A percentile compares a stretch with the other conserved stretches of the same genome.
phyloP scores from a whole-genome alignment of 64 coral and sea anemone genomes.

The Montipora foliosa region DNA sequence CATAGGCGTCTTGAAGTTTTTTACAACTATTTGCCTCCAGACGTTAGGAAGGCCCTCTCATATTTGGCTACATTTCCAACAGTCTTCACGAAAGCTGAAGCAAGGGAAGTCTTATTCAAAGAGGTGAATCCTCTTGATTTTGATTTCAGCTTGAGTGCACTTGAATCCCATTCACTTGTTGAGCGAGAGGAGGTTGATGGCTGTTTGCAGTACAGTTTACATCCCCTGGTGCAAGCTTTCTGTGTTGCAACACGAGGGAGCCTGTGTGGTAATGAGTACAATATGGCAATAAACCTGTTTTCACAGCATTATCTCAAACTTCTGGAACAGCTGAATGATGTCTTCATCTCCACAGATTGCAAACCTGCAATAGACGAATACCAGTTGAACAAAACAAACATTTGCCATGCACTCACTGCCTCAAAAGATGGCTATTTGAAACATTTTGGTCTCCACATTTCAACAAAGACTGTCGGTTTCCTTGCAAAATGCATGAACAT shows the following conservation, averaged over 20 bases:
- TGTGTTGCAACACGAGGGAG: neutral
- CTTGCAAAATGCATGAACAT: conserved; percentile 79
- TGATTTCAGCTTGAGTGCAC: neutral
- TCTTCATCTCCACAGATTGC: conserved; percentile 34
- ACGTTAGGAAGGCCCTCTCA: conserved; percentile 3
- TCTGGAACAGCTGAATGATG: conserved; percentile 22
- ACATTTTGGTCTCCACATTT: conserved; percentile 45
- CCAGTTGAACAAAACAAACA: conserved; percentile 61
- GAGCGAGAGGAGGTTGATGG: neutral
- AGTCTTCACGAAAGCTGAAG: conserved; percentile 37
- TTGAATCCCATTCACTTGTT: conserved; percentile 20
- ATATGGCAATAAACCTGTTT: conserved; percentile 33
- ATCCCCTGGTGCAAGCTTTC: conserved; percentile 47
- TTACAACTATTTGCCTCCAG: conserved; percentile 9
- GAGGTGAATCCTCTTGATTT: neutral
- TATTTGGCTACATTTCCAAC: conserved; percentile 43
- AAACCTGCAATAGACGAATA: conserved; percentile 23
- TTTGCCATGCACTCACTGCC: conserved; percentile 59
- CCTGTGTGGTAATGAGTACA: neutral
- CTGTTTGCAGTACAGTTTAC: conserved; percentile 11
- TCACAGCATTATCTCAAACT: conserved; percentile 2
- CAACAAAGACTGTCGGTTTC: conserved; percentile 78
- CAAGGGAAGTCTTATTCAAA: neutral
- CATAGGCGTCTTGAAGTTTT: neutral
- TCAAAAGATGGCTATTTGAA: conserved; percentile 18